Percentiles rank a stretch among this genome's conserved stretches.
These are phyloP conservation scores for Kryptopterus vitreolus DNA, from an alignment of 2,797 vertebrate species.

Conservation along the genomic window DNA sequence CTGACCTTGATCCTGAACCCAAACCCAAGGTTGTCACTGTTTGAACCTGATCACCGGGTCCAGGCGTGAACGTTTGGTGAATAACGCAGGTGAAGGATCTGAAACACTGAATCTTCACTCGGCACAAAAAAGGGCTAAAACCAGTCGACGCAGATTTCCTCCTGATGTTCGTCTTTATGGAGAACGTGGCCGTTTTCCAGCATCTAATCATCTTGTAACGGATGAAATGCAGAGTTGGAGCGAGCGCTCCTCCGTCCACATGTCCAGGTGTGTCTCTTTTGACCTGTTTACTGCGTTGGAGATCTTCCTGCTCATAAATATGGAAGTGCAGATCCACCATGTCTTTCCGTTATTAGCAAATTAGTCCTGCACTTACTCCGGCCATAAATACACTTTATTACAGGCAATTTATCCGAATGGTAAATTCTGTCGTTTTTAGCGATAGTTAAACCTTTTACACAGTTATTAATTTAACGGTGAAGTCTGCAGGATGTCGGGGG, in stretches of 20 bases:
- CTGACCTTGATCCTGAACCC: background rate
- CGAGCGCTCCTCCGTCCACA: background rate
- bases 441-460: conserved; percentile 41
- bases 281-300: conserved; percentile 2
- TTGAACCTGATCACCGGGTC: background rate
- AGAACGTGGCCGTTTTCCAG: background rate
- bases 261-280: background rate
- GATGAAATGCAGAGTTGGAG: background rate
- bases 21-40: too few relatives aligned
- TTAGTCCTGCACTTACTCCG: conserved; percentile 21
- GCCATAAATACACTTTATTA: conserved; percentile 37
- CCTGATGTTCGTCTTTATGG: background rate
- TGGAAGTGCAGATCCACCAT: background rate
- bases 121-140: background rate
- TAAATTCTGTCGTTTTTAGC: conserved; percentile 3
- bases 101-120: background rate
- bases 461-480: conserved; percentile 32
- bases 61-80: background rate
- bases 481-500: background rate
- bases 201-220: background rate
- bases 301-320: background rate
- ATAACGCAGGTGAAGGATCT: background rate
- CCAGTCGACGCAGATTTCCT: background rate
- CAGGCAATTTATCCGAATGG: conserved; percentile 23
- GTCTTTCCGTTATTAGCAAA: conserved; percentile 23